A percentile compares a stretch with the other conserved stretches of the same genome.
Evolutionary conservation across 92 coral and sea anemone genomes (phyloP).

Genomic region (Metridium senile): DNA sequence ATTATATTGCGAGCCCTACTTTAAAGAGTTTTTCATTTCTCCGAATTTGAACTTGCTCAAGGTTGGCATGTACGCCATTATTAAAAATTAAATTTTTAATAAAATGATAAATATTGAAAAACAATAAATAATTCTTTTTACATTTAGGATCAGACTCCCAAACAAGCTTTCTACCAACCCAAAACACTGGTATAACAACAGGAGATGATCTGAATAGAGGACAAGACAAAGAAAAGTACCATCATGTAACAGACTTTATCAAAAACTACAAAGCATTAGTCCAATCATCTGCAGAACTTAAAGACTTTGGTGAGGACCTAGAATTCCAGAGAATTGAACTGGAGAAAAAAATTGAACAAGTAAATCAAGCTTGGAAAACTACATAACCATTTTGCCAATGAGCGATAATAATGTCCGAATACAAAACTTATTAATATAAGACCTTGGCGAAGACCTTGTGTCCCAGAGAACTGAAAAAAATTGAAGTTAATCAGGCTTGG

Average conservation of each 20-base stretch:
- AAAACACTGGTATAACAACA: conserved; percentile 30
- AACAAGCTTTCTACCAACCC: conserved; percentile 31
- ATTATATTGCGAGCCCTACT: too few relatives aligned
- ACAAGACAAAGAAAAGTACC: conserved; percentile 31
- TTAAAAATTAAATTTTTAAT: too few relatives aligned
- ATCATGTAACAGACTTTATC: conserved; percentile 29
- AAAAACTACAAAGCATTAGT: conserved; percentile 20
- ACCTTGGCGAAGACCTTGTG: too few relatives aligned
- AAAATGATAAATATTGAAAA: too few relatives aligned
- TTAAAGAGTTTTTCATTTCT: too few relatives aligned
- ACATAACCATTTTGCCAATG: background rate
- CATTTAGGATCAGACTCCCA: conserved; percentile 34
- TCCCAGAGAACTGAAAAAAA: too few relatives aligned
- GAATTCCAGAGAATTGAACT: conserved; percentile 24
- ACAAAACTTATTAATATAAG: too few relatives aligned
- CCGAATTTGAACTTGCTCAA: too few relatives aligned
- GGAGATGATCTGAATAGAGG: conserved; percentile 36
- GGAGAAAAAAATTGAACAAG: conserved; percentile 21
- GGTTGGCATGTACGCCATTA: too few relatives aligned
- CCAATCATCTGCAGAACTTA: conserved; percentile 12
- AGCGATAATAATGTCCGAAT: too few relatives aligned
- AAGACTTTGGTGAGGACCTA: conserved; percentile 18
- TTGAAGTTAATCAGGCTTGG: too few relatives aligned
- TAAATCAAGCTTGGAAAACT: conserved; percentile 24
- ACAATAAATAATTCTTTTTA: too few relatives aligned